phyloP scores from a whole-genome alignment of 2,113 vertebrate species.

The Physeter macrocephalus region DNA sequence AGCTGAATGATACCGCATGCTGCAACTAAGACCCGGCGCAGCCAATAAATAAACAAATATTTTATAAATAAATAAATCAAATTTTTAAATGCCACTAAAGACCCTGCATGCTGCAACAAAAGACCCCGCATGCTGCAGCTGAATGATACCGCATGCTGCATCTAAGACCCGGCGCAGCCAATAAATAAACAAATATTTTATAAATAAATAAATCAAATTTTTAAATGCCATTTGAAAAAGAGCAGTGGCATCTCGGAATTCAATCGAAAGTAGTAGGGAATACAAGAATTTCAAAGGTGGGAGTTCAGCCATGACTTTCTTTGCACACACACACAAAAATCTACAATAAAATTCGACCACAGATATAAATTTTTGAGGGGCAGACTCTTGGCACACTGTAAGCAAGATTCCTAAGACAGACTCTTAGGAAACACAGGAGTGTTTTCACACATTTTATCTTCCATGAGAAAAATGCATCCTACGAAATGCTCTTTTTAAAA shows the following conservation, averaged over 20 bases:
- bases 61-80: no score
- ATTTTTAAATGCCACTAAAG: not conserved
- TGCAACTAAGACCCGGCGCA: no score
- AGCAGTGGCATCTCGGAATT: not conserved
- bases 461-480: not conserved
- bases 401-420: not conserved
- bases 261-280: not conserved
- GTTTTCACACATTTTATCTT: not conserved
- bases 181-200: no score
- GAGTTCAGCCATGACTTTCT: not conserved
- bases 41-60: no score
- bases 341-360: not conserved
- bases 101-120: no score
- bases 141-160: no score
- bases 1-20: no score
- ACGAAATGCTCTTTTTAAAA: not conserved
- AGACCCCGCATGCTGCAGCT: no score
- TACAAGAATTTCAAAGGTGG: not conserved
- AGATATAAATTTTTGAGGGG: not conserved
- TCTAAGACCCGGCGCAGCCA: no score
- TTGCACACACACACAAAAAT: rapidly evolving
- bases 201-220: not conserved
- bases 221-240: not conserved
- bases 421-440: not conserved
- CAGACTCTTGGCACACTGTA: not conserved